These are phyloP conservation scores for Cuniculus paca DNA, from an alignment of 2,797 vertebrate species.

Conservation along the genomic window DNA sequence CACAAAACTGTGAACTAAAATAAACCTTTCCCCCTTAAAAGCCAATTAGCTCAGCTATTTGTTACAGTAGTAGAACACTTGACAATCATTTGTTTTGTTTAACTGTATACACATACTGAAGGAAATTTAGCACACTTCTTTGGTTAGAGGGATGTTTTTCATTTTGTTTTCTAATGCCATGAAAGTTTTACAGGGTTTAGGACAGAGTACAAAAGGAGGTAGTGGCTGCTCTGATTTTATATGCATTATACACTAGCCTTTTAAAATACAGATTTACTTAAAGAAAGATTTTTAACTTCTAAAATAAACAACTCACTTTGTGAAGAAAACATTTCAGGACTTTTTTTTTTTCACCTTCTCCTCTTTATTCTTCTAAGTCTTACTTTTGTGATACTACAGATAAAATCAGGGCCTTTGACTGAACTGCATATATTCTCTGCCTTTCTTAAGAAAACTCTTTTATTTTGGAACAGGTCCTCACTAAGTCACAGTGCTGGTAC, in stretches of 20 bases:
- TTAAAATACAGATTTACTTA: neutral
- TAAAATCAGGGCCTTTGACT: neutral
- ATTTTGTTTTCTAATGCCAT: neutral
- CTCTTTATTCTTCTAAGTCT: neutral
- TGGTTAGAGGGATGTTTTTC: neutral
- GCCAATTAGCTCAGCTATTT: too few relatives aligned
- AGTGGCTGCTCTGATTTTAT: neutral
- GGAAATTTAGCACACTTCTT: neutral
- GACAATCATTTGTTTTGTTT: neutral
- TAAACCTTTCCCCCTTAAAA: too few relatives aligned
- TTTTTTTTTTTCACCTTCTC: too few relatives aligned
- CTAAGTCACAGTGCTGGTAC: neutral
- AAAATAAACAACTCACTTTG: neutral
- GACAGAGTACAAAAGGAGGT: neutral
- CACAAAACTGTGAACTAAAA: too few relatives aligned
- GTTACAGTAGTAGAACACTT: too few relatives aligned
- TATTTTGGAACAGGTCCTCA: neutral
- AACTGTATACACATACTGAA: neutral
- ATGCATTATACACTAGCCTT: neutral
- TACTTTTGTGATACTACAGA: neutral
- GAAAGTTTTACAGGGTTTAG: neutral
- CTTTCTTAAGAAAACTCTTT: neutral
- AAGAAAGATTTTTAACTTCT: conserved; percentile 2
- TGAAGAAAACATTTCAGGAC: neutral
- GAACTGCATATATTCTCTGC: neutral